Conservation (phyloP, 2,888 invertebrate species). For the Lycaena phlaeas region DNA sequence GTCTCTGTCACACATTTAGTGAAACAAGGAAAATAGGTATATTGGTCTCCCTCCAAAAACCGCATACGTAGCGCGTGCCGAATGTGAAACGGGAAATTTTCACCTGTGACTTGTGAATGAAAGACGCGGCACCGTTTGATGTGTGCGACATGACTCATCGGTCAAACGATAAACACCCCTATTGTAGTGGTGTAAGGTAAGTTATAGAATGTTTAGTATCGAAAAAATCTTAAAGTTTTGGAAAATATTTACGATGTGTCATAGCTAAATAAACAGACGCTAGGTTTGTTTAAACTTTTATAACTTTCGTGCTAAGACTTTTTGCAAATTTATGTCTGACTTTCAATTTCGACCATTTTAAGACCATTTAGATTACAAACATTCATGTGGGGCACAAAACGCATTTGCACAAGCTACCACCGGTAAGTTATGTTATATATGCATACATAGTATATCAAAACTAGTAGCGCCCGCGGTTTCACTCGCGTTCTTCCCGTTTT, state of each 20-base stretch:
- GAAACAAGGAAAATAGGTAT: constrained; percentile 24
- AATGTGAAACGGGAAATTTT: constrained; percentile 60
- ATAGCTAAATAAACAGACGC: not conserved
- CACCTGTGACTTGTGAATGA: constrained; percentile 57
- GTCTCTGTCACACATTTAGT: constrained; percentile 29
- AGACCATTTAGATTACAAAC: too few relatives aligned
- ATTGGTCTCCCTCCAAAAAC: constrained; percentile 32
- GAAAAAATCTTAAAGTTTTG: not conserved
- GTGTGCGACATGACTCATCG: constrained; percentile 16
- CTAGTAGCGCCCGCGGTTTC: too few relatives aligned
- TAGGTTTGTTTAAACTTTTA: not conserved
- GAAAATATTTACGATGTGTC: not conserved
- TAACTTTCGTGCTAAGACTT: not conserved
- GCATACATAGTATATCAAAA: too few relatives aligned
- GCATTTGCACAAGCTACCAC: too few relatives aligned
- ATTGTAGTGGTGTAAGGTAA: constrained; percentile 1
- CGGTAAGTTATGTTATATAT: too few relatives aligned
- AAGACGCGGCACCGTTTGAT: constrained; percentile 34
- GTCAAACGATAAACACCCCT: not conserved
- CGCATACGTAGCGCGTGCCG: constrained; percentile 58
- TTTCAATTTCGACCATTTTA: not conserved
- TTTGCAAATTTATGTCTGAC: not conserved
- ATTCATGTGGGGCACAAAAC: too few relatives aligned
- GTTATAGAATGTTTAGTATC: not conserved
- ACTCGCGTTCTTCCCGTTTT: too few relatives aligned